These are phyloP conservation scores for Procapra przewalskii DNA, from an alignment of 2,113 vertebrate species.

Conservation along the genomic window DNA sequence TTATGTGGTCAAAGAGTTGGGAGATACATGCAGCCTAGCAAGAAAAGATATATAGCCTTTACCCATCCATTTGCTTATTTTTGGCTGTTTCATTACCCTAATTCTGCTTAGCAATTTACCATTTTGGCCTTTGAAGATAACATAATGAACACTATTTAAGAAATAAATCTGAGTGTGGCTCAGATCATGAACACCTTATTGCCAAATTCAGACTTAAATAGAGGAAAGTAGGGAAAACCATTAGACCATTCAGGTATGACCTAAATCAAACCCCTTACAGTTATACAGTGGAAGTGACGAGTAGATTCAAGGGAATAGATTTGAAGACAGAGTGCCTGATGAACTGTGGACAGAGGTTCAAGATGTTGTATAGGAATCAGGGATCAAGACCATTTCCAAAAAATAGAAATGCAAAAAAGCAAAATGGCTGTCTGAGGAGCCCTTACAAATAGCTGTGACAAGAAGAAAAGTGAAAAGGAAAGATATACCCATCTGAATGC, in stretches of 20 bases:
- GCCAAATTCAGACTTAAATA: neutral
- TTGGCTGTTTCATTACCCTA: neutral
- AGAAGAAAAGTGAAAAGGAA: neutral
- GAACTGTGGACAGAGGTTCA: neutral
- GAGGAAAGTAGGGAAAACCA: neutral
- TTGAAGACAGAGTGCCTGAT: neutral
- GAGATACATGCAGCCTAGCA: neutral
- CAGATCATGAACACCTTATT: neutral
- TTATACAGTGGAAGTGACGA: neutral
- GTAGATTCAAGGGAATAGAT: neutral
- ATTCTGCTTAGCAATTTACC: neutral
- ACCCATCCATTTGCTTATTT: neutral
- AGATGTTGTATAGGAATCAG: neutral
- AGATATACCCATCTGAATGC: neutral
- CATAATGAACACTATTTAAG: neutral
- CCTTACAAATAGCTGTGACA: neutral
- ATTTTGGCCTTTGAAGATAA: constrained; percentile 1
- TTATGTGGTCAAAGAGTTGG: neutral
- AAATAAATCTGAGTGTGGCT: neutral
- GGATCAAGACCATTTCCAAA: neutral
- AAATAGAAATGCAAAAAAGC: neutral
- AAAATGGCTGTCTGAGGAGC: neutral
- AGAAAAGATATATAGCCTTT: neutral
- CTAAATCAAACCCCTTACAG: neutral
- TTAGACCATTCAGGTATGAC: neutral